A percentile compares a stretch with the other conserved stretches of the same genome.
Evolutionary conservation across 2,888 invertebrate species (phyloP).

Genomic region (Thera obeliscata): DNA sequence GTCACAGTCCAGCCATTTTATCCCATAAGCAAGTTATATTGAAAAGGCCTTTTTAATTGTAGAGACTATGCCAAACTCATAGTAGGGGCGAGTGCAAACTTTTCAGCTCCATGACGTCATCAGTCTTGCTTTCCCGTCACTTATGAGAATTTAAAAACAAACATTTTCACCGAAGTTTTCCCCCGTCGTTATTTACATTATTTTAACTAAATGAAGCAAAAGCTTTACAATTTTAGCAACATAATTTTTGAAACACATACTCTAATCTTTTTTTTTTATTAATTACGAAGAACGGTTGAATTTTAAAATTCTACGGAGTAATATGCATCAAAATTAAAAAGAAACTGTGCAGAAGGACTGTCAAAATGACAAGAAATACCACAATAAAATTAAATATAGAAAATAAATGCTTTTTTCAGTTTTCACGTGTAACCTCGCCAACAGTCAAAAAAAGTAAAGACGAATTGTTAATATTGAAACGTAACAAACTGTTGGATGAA

Average conservation of each 20-base stretch:
- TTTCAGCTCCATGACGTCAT: conserved; percentile 17
- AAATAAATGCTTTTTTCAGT: not conserved
- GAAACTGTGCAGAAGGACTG: too few relatives aligned
- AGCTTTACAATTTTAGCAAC: not conserved
- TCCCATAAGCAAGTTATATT: too few relatives aligned
- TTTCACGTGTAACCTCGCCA: not conserved
- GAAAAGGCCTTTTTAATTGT: not conserved
- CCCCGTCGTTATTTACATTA: conserved; percentile 6
- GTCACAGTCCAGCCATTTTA: too few relatives aligned
- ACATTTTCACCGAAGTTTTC: conserved; percentile 12
- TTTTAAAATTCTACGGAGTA: too few relatives aligned
- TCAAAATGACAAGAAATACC: too few relatives aligned
- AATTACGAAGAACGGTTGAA: too few relatives aligned
- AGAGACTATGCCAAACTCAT: not conserved
- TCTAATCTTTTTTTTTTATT: too few relatives aligned
- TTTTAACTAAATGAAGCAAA: conserved; percentile 7
- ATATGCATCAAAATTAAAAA: too few relatives aligned
- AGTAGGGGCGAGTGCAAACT: conserved; percentile 20
- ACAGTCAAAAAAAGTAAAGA: not conserved
- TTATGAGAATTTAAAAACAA: conserved; percentile 24
- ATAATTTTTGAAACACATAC: too few relatives aligned
- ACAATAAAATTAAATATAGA: too few relatives aligned
- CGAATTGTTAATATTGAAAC: not conserved
- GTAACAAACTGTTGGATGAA: not conserved
- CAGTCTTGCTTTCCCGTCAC: conserved; percentile 17